Evolutionary conservation across 1,140 invertebrate species (phyloP).

Genomic region (Drosophila prosaltans): DNA sequence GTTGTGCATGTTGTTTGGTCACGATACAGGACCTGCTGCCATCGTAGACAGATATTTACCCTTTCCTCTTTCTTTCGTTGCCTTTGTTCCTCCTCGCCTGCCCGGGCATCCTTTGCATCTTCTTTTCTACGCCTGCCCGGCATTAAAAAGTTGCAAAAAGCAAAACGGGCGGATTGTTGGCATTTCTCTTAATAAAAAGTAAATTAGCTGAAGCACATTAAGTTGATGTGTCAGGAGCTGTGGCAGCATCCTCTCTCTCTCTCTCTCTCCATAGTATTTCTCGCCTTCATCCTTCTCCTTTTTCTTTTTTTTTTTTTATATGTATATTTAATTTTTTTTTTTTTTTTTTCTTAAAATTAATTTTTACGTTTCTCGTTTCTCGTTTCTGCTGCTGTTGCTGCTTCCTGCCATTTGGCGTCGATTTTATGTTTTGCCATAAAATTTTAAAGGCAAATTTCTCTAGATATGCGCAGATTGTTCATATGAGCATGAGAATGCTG

Average conservation of each 20-base stretch:
- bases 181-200: conserved; percentile 68
- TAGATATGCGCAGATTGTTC: conserved; percentile 50
- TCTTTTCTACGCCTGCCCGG: conserved; percentile 11
- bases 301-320: neutral
- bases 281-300: neutral
- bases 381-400: neutral
- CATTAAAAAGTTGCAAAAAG: neutral
- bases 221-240: conserved; percentile 54
- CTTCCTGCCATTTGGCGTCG: conserved; percentile 34
- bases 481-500: conserved; percentile 48
- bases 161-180: conserved; percentile 16
- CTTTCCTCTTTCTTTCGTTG: neutral
- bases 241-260: neutral
- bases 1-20: conserved; percentile 44
- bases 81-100: conserved; percentile 3
- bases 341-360: conserved; percentile 39
- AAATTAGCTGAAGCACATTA: conserved; percentile 76
- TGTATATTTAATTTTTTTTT: conserved; percentile 16
- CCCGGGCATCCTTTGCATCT: neutral
- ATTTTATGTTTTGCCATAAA: conserved; percentile 62
- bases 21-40: conserved; percentile 33
- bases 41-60: conserved; percentile 17
- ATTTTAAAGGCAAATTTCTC: conserved; percentile 48
- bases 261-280: neutral
- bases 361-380: conserved; percentile 23